phyloP scores from a whole-genome alignment of 2,888 invertebrate species.

The Acleris literana region DNA sequence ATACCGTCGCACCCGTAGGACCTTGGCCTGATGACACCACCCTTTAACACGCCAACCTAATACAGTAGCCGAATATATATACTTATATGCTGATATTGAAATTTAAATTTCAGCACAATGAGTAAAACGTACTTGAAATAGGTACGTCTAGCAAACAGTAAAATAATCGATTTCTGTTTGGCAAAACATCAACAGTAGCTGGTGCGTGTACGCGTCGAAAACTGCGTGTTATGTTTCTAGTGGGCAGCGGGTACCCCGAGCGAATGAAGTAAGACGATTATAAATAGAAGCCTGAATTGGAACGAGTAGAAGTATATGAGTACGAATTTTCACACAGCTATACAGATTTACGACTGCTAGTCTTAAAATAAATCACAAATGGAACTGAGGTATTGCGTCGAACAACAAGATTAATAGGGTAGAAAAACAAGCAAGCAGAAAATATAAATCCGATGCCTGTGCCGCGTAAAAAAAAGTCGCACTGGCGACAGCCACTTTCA shows the following conservation, averaged over 20 bases:
- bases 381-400: slow-evolving; percentile 44
- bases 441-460: slow-evolving; percentile 4
- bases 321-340: slow-evolving; percentile 60
- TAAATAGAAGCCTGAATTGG: slow-evolving; percentile 68
- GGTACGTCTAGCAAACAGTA: not conserved
- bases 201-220: slow-evolving; percentile 50
- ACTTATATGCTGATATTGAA: too few relatives aligned
- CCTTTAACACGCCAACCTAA: slow-evolving; percentile 35
- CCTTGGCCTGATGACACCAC: slow-evolving; percentile 65
- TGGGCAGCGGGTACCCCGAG: slow-evolving; percentile 43
- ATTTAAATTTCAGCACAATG: too few relatives aligned
- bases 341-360: slow-evolving; percentile 56
- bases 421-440: slow-evolving; percentile 27
- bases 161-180: slow-evolving; percentile 44
- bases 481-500: not conserved
- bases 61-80: not conserved
- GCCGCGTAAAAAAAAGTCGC: not conserved
- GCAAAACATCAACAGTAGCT: slow-evolving; percentile 55
- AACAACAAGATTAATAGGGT: slow-evolving; percentile 46
- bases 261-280: slow-evolving; percentile 69
- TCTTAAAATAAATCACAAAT: slow-evolving; percentile 51
- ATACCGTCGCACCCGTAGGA: slow-evolving; percentile 57
- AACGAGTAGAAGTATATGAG: slow-evolving; percentile 50
- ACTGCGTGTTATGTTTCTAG: slow-evolving; percentile 53
- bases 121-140: too few relatives aligned